phyloP scores from a whole-genome alignment of 2,113 vertebrate species.

The Machaerirhynchus nigripectus region DNA sequence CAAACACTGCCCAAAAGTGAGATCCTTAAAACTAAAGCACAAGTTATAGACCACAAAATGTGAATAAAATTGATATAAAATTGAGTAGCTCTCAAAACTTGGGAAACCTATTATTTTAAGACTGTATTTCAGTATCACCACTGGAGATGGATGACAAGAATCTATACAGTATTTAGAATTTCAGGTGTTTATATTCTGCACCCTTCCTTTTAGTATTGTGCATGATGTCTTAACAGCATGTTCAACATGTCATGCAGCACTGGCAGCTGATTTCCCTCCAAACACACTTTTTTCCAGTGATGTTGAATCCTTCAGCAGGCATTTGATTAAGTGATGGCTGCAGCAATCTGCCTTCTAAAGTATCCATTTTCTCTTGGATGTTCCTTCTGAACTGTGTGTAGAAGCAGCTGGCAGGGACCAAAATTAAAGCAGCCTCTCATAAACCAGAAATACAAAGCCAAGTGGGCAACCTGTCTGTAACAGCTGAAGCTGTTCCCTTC shows the following conservation, averaged over 20 bases:
- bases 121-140: not conserved
- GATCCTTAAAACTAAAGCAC: not conserved
- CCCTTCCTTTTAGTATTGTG: not conserved
- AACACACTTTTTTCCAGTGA: not conserved
- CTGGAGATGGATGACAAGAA: not conserved
- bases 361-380: not conserved
- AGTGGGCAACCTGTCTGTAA: not conserved
- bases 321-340: not conserved
- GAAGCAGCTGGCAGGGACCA: not conserved
- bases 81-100: not conserved
- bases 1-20: not conserved
- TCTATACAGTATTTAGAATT: not conserved
- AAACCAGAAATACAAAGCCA: not conserved
- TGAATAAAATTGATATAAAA: not conserved
- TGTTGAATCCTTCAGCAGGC: not conserved
- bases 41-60: not conserved
- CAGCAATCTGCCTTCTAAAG: not conserved
- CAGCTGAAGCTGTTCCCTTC: not conserved
- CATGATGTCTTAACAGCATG: not conserved
- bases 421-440: not conserved
- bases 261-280: not conserved
- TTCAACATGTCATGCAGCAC: not conserved
- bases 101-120: not conserved
- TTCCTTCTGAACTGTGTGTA: not conserved
- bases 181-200: not conserved